phyloP scores from a whole-genome alignment of 2,113 vertebrate genomes.

The Apodemus sylvaticus region DNA sequence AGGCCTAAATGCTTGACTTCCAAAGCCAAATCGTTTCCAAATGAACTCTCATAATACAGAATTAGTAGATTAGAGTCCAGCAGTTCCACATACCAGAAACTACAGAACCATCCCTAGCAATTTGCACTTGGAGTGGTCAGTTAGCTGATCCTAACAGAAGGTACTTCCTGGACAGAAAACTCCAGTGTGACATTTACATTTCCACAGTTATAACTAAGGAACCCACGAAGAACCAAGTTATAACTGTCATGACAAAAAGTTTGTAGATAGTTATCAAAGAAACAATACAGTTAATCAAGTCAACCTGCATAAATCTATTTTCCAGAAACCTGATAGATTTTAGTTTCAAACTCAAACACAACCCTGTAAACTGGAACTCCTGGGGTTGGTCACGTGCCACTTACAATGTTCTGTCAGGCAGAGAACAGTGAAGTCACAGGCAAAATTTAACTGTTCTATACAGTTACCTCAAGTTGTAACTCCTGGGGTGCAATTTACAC shows the following conservation, averaged over 20 bases:
- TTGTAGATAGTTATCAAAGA: conserved; percentile 36
- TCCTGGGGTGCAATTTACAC: conserved; percentile 34
- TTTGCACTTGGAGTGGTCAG: conserved; percentile 31
- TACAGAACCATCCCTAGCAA: conserved; percentile 23
- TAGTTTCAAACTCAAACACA: background rate
- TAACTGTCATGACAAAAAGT: conserved; percentile 25
- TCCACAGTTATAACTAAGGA: conserved; percentile 49
- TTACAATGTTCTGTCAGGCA: conserved; percentile 11
- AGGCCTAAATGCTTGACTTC: conserved; percentile 45
- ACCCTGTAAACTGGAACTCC: background rate
- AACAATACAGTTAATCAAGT: conserved; percentile 49
- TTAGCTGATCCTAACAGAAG: conserved; percentile 48
- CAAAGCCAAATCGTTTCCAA: conserved; percentile 39
- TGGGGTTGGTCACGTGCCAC: background rate
- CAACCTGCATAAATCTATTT: conserved; percentile 42
- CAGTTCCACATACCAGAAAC: conserved; percentile 49
- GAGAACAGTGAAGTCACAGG: conserved; percentile 20
- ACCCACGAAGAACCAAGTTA: conserved; percentile 20
- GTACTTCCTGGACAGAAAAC: conserved; percentile 49
- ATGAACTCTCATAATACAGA: conserved; percentile 52
- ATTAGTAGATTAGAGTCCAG: conserved; percentile 40
- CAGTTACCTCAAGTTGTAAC: background rate
- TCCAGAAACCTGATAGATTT: conserved; percentile 15
- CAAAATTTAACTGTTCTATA: conserved; percentile 29
- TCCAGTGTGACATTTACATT: conserved; percentile 27